Evolutionary conservation across 1,140 invertebrate genomes (phyloP), one percentile per base, ranked within the genome.

Genomic region (Cylas formicarius): DNA sequence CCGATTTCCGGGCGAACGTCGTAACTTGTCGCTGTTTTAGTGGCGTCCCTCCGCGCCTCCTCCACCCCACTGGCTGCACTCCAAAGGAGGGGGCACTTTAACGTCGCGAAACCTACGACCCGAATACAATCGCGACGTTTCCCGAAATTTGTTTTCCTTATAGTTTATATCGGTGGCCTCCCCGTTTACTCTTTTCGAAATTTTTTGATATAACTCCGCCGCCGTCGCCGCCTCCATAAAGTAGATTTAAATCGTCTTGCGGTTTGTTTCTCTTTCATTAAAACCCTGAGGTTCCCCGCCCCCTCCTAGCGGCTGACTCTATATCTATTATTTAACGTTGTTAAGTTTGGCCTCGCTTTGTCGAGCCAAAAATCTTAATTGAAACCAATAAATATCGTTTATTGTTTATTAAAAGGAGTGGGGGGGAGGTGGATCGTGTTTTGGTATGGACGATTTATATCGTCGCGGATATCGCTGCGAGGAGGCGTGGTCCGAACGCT

Each of bases 301-400:
- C 5, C 5, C 7, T 6, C 29, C 5, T 11, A 16, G 29, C 11
- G 5, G n/a, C n/a, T n/a, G n/a, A n/a, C n/a, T n/a, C n/a, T n/a
- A n/a, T n/a, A n/a, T n/a, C 24, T 18, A 18, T 36, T 19, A 36
- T 22, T 17, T 22, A 17, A 36, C n/a, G n/a, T n/a, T 22, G 34
- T 10, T 19, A 17, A 36, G 17, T n/a, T 16, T 16, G 13, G 16
- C 11, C 16, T n/a, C 34, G 34, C 34, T n/a, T 26, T 22, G n/a
- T n/a, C 16, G 10, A 18, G 34, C 34, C 34, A 36, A 36, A 18
- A 36, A 22, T 36, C 22, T 19, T 36, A 36, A 36, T 36, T 36
- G 34, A 36, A 36, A 36, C 34, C 11, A 6, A 36, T 36, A 36
- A 36, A 36, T 36, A 11, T 36, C 22, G 22, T n/a, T 22, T 22